A percentile compares a stretch with the other conserved stretches of the same genome.
phyloP scores from a whole-genome alignment of 2,113 vertebrate genomes.

The Neolamprologus variostigma region DNA sequence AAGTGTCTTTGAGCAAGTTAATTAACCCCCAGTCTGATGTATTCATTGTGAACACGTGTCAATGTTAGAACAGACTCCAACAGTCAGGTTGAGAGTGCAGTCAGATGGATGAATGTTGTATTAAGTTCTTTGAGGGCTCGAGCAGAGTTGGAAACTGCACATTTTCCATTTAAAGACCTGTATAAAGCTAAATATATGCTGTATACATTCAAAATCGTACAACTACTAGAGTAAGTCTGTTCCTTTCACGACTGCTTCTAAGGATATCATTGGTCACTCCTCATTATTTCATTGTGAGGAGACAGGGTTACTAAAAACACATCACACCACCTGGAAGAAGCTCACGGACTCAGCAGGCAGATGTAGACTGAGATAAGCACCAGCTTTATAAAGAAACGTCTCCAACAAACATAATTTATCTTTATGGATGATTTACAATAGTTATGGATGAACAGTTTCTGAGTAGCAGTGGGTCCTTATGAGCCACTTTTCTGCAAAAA shows the following conservation, averaged over 20 bases:
- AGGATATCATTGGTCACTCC: background rate
- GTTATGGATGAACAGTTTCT: background rate
- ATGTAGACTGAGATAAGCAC: background rate
- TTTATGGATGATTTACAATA: background rate
- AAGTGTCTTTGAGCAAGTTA: background rate
- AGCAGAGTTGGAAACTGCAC: background rate
- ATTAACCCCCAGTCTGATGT: background rate
- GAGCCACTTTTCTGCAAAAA: background rate
- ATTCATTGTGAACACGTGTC: fast-evolving
- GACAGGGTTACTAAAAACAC: background rate
- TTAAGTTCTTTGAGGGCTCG: background rate
- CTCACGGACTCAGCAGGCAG: background rate
- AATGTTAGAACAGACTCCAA: background rate
- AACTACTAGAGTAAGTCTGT: background rate
- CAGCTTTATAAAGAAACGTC: background rate
- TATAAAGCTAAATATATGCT: background rate
- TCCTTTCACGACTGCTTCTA: background rate
- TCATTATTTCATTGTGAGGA: background rate
- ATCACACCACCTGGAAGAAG: background rate
- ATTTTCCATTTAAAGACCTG: background rate
- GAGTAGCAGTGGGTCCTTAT: background rate
- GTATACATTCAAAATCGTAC: background rate
- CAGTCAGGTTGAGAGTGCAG: background rate
- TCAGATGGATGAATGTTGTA: background rate
- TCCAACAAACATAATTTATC: background rate